Percentiles rank a stretch among this genome's conserved stretches.
These are phyloP conservation scores for Steinernema hermaphroditum DNA, from an alignment of 2,888 invertebrate species.

Conservation along the genomic window DNA sequence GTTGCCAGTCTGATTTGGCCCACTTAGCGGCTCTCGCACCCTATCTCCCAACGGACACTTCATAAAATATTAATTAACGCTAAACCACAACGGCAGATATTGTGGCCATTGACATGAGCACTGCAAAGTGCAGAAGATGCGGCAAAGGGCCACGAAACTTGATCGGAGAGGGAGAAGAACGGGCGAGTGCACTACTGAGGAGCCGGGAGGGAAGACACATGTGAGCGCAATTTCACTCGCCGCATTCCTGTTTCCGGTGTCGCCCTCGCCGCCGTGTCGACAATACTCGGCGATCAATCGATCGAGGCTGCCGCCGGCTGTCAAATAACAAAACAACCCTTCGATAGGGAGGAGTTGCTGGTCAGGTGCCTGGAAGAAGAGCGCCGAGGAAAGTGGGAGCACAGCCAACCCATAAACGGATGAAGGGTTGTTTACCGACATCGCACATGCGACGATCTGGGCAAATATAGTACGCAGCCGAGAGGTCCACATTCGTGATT, in stretches of 20 bases:
- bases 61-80: slow-evolving; percentile 28
- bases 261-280: slow-evolving; percentile 18
- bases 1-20: background rate
- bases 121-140: background rate
- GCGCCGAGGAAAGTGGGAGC: background rate
- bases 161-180: slow-evolving; percentile 6
- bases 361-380: slow-evolving; percentile 21
- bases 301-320: background rate
- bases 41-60: slow-evolving; percentile 1
- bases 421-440: slow-evolving; percentile 17
- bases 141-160: background rate
- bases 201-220: slow-evolving; percentile 10
- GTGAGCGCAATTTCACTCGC: slow-evolving; percentile 23
- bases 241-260: slow-evolving; percentile 29
- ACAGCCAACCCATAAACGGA: background rate
- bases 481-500: slow-evolving; percentile 19
- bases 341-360: background rate
- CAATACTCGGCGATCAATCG: slow-evolving; percentile 27
- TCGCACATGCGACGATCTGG: slow-evolving; percentile 21
- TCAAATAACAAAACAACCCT: slow-evolving; percentile 18
- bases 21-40: slow-evolving; percentile 9
- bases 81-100: slow-evolving; percentile 16
- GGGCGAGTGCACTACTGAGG: background rate
- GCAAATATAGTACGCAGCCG: slow-evolving; percentile 6
- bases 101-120: background rate